Conservation (phyloP, 2,113 vertebrate species). For the Onychostoma macrolepis region DNA sequence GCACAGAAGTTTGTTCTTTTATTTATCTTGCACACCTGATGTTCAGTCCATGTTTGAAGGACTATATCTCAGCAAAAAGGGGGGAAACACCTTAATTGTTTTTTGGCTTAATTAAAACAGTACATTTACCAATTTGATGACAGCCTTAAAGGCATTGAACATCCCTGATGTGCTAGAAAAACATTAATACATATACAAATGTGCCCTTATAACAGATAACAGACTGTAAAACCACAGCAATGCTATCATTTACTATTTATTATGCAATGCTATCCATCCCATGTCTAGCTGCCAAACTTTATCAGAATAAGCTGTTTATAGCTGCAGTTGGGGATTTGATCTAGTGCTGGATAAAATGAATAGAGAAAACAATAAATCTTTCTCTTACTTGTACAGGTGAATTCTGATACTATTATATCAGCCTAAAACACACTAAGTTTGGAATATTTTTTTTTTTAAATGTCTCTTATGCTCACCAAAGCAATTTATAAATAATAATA, state of each 20-base stretch:
- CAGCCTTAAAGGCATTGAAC: background rate
- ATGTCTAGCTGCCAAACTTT: slow-evolving; percentile 38
- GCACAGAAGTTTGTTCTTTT: background rate
- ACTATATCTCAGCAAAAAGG: background rate
- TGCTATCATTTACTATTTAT: background rate
- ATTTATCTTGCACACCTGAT: slow-evolving; percentile 11
- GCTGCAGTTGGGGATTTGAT: background rate
- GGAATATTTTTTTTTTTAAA: background rate
- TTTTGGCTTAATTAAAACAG: background rate
- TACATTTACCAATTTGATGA: background rate
- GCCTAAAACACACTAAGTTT: background rate
- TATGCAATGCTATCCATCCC: slow-evolving; percentile 24
- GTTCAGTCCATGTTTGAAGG: background rate
- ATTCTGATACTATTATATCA: background rate
- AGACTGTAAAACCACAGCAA: slow-evolving; percentile 13
- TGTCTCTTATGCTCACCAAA: background rate
- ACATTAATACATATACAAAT: background rate
- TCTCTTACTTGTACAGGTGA: background rate
- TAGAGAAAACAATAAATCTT: background rate
- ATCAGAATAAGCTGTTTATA: slow-evolving; percentile 22
- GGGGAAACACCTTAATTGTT: background rate
- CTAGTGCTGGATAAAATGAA: background rate
- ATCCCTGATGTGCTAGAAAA: background rate
- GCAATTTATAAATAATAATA: background rate
- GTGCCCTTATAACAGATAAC: slow-evolving; percentile 22